Evolutionary conservation across 2,888 invertebrate genomes (phyloP), one percentile per base, ranked within the genome.

Genomic region (Helleia helle): DNA sequence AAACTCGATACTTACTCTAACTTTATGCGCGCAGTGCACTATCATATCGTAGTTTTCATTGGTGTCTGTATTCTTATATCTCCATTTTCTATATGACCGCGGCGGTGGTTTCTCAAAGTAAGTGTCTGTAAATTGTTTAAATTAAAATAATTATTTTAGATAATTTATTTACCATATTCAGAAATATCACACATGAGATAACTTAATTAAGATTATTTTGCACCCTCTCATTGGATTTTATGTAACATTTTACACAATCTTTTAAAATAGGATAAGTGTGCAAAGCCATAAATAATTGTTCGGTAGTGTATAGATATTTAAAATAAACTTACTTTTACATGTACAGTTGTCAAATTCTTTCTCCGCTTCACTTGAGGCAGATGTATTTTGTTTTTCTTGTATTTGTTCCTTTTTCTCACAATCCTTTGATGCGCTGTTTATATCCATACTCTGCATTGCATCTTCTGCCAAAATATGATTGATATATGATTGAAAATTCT

Each of bases 41-140:
- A 84, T 63, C 1, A 81, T 9, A 7, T 69, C 53, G 7, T 59
- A 44, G 1, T 31, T 48, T 1, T 67, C 59, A 1, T 41, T 25
- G 0, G 47, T 51, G 0, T 18, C 47, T 1, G 42, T 48, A 44
- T 65, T 65, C 1, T 41, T 54, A 4, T 77, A 36, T 25, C 54
- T 54, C 76, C 76, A 80, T 8, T 62, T 71, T 17, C 44, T 69
- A 49, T 55, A 83, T 1, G 81, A 80, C 1, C 80, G 57, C 4
- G 60, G 67, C 0, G 74, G 65, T 0, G 77, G 79, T 1, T 43
- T 43, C 34, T 66, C 72, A 29, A 59, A 72, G 11, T 53, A 25
- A 1, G 71, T 59, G 4, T 59, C 79, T 79, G 57, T 4, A 47
- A 45, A 30, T n/a, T n/a, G n/a, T n/a, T n/a, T n/a, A n/a, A n/a